A percentile compares a stretch with the other conserved stretches of the same genome.
phyloP scores from a whole-genome alignment of 1,140 invertebrate genomes.

The Lepidurus arcticus region DNA sequence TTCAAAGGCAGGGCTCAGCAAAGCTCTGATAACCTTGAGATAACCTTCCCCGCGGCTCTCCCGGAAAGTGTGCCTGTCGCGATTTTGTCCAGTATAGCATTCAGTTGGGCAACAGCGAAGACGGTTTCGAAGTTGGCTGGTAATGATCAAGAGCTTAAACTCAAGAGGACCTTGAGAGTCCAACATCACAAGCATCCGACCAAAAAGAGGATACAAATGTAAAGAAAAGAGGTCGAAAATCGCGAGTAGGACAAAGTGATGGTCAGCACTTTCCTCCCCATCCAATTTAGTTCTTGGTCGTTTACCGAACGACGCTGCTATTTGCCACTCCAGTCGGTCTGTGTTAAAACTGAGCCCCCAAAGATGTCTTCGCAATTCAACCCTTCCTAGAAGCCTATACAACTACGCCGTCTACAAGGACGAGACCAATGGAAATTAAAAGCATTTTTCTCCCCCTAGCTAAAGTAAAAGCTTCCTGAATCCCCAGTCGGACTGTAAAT shows the following conservation, averaged over 20 bases:
- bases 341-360: background rate
- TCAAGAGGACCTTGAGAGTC: background rate
- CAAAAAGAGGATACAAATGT: background rate
- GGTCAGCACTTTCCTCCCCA: background rate
- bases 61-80: background rate
- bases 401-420: background rate
- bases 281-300: background rate
- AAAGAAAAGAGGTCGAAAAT: background rate
- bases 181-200: background rate
- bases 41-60: background rate
- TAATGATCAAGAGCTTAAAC: background rate
- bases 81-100: background rate
- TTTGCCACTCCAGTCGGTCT: background rate
- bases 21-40: background rate
- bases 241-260: background rate
- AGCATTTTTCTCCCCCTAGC: background rate
- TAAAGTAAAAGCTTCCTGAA: background rate
- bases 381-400: background rate
- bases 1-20: background rate
- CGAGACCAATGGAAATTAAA: slow-evolving; percentile 3
- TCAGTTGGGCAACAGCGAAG: background rate
- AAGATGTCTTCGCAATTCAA: background rate
- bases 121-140: background rate
- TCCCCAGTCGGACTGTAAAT: background rate
- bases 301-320: background rate